A percentile compares a stretch with the other conserved stretches of the same genome.
Conservation (phyloP, 1,140 invertebrate species). For the Frieseomelitta varia region DNA sequence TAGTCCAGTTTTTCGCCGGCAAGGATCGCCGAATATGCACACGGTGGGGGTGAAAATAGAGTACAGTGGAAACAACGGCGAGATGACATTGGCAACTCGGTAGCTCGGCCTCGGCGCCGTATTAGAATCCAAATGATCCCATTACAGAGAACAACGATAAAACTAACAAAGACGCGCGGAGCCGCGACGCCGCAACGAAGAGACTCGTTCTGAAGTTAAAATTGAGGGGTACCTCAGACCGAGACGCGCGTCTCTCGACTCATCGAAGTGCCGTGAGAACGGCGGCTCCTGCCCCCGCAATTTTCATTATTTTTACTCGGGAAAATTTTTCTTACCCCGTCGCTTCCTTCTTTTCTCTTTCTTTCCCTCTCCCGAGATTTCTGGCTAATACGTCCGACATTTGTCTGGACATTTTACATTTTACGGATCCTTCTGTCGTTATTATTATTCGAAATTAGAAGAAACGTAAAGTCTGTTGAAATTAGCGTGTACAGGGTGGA, state of each 20-base stretch:
- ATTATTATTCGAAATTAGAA: not conserved
- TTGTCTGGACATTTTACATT: not conserved
- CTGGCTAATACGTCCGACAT: too few species aligned
- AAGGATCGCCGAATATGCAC: slow-evolving; percentile 4
- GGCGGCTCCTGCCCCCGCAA: slow-evolving; percentile 20
- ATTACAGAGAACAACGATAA: slow-evolving; percentile 77
- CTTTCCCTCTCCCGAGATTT: not conserved
- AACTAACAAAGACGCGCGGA: slow-evolving; percentile 75
- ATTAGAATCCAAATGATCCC: slow-evolving; percentile 77
- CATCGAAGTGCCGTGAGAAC: slow-evolving; percentile 28
- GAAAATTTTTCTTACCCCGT: slow-evolving; percentile 37
- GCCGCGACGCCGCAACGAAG: slow-evolving; percentile 51
- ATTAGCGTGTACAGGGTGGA: not conserved
- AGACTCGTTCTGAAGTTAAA: slow-evolving; percentile 61
- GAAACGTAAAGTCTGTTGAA: not conserved
- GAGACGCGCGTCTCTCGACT: slow-evolving; percentile 17
- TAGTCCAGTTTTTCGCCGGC: not conserved
- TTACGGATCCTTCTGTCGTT: not conserved
- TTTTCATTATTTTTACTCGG: slow-evolving; percentile 60
- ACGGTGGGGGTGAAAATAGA: not conserved
- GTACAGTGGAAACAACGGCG: slow-evolving; percentile 1
- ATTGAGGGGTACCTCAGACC: slow-evolving; percentile 60
- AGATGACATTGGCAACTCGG: slow-evolving; percentile 45
- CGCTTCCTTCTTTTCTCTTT: not conserved
- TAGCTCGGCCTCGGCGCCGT: slow-evolving; percentile 64